Evolutionary conservation across 2,113 vertebrate genomes (phyloP), one percentile per base, ranked within the genome.

Genomic region (Anarrhichthys ocellatus): DNA sequence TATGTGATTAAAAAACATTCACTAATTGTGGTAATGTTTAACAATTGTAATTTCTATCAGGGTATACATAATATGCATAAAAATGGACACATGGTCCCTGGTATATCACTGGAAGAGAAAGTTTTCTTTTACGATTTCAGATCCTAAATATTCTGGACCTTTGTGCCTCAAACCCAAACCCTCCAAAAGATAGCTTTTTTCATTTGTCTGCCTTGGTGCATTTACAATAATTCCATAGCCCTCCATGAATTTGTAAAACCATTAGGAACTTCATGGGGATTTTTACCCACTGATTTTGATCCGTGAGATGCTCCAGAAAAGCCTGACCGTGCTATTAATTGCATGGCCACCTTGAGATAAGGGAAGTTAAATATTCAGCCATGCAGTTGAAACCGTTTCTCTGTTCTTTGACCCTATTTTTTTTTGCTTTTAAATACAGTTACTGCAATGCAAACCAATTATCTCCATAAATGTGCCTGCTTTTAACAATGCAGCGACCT

Each of bases 261-360:
- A 91, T 93, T 91, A 92, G 32, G n/a, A 65, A 83, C 83, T 82
- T 91, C 83, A 90, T 81, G 89, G 79, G 76, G 89, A 91, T 93
- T 94, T 94, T 15, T 15, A 14, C 20, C 85, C 24, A 71, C 29
- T 71, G 70, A 89, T 88, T 85, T 77, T 88, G 76, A 90, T 90
- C 87, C 84, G 24, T 40, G 29, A 80, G 75, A 88, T 89, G 78
- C 80, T 87, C 58, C 24, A 76, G 66, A 80, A 83, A 89, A 83
- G 56, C 65, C 46, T n/a, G 18, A 75, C 62, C 24, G n/a, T 38
- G 58, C 50, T 79, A 74, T 81, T 84, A 78, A 88, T 82, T 87
- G 79, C 70, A 83, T 82, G 84, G 89, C 82, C 86, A 87, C 85
- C 82, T 92, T 89, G 40, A 91, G 92, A 94, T 94, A 92, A 93